These are phyloP conservation scores for Amphiprion clarkii DNA, from an alignment of 2,797 vertebrate species.

Conservation along the genomic window DNA sequence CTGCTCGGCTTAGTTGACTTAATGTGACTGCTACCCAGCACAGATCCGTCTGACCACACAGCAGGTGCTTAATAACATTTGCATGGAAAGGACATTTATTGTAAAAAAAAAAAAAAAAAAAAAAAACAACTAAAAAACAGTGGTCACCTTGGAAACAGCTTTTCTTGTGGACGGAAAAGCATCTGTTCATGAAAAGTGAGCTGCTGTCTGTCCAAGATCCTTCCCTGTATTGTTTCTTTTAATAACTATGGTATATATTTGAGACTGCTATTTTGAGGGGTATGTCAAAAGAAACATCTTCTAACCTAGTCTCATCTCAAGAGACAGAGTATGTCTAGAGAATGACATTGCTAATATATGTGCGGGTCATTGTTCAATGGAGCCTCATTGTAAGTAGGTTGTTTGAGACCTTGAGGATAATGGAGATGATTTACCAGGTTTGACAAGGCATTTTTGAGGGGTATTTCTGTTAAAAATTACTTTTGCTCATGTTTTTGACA, in stretches of 20 bases:
- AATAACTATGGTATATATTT: constrained; percentile 5
- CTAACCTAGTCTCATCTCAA: constrained; percentile 8
- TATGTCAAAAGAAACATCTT: constrained; percentile 26
- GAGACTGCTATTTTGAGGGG: constrained; percentile 12
- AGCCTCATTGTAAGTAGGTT: constrained; percentile 34
- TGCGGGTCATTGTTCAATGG: constrained; percentile 32
- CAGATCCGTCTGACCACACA: constrained; percentile 32
- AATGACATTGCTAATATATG: constrained; percentile 45
- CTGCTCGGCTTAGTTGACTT: constrained; percentile 41
- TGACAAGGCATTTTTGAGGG: constrained; percentile 50
- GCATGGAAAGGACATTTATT: constrained; percentile 21
- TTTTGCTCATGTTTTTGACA: constrained; percentile 38
- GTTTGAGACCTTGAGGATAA: constrained; percentile 44
- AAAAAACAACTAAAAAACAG: too few species aligned
- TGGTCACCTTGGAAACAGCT: constrained; percentile 9
- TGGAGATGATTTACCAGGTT: constrained; percentile 53
- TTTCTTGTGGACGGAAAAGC: constrained; percentile 1
- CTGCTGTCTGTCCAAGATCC: neutral
- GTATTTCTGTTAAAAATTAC: constrained; percentile 35
- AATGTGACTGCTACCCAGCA: constrained; percentile 33
- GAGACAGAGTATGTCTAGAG: constrained; percentile 20
- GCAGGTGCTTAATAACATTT: constrained; percentile 43
- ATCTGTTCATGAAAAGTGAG: neutral
- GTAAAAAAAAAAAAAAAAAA: neutral
- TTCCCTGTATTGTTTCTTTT: constrained; percentile 1